These are phyloP conservation scores for Rhamnusium bicolor DNA, from an alignment of 2,888 invertebrate genomes.

Conservation along the genomic window DNA sequence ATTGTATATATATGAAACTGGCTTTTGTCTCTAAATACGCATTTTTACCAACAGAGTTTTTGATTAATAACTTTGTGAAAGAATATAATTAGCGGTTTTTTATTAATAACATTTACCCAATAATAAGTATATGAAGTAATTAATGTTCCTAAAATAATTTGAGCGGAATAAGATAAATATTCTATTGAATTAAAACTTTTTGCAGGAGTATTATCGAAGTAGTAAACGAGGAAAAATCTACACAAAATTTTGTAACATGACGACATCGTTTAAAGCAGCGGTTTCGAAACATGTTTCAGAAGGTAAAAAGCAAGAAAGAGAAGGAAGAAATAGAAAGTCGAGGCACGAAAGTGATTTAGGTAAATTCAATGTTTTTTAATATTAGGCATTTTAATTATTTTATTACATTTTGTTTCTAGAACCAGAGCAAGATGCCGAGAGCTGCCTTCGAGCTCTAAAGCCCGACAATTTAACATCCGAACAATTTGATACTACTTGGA, in stretches of 20 bases:
- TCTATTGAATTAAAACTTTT: not conserved
- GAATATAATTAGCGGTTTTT: not conserved
- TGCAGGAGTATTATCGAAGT: conserved; percentile 5
- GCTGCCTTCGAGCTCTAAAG: conserved; percentile 41
- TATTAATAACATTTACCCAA: not conserved
- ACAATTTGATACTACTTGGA: conserved; percentile 47
- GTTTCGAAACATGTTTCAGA: conserved; percentile 42
- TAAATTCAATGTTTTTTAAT: conserved; percentile 2
- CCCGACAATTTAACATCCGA: conserved; percentile 45
- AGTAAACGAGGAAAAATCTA: conserved; percentile 11
- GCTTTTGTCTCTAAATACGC: no score
- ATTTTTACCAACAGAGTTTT: not conserved
- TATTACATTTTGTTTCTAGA: conserved; percentile 13
- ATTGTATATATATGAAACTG: no score
- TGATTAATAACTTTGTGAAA: not conserved
- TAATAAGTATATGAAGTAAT: not conserved
- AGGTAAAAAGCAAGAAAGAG: conserved; percentile 43
- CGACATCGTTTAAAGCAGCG: conserved; percentile 41
- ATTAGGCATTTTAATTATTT: conserved; percentile 1
- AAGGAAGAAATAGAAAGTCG: conserved; percentile 1
- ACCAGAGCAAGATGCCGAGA: conserved; percentile 43
- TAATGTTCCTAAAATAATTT: not conserved
- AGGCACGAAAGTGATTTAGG: conserved; percentile 7
- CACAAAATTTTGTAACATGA: conserved; percentile 6
- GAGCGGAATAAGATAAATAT: not conserved